These are phyloP conservation scores for Manis pentadactyla DNA, from an alignment of 2,797 vertebrate genomes.

Conservation along the genomic window DNA sequence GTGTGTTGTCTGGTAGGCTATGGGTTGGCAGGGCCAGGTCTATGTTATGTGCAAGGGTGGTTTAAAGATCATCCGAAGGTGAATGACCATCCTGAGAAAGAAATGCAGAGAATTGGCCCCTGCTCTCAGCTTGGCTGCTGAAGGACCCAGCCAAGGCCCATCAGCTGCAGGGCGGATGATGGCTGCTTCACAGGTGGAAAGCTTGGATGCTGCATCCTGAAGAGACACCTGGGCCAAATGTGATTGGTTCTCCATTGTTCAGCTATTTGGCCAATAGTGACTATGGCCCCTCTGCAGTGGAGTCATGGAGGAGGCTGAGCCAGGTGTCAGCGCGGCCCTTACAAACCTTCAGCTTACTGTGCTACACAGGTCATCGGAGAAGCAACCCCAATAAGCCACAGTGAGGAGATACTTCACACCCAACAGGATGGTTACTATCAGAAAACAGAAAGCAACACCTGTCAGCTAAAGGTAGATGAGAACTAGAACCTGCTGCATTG, in stretches of 20 bases:
- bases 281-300: neutral
- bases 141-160: neutral
- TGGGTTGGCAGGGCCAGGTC: neutral
- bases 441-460: neutral
- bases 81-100: neutral
- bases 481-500: neutral
- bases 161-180: fast-evolving
- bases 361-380: neutral
- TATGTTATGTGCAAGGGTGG: neutral
- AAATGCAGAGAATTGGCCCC: neutral
- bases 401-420: neutral
- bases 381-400: neutral
- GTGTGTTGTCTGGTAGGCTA: neutral
- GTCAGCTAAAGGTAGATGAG: neutral
- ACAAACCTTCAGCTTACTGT: neutral
- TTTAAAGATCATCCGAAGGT: neutral
- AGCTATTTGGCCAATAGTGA: neutral
- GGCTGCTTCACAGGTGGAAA: neutral
- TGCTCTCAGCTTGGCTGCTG: neutral
- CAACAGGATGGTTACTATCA: neutral
- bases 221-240: neutral
- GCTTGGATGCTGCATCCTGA: neutral
- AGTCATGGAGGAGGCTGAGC: neutral
- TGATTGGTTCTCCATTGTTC: neutral
- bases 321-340: neutral